These are phyloP conservation scores for Tachina lurida DNA, from an alignment of 2,888 invertebrate genomes.

Conservation along the genomic window DNA sequence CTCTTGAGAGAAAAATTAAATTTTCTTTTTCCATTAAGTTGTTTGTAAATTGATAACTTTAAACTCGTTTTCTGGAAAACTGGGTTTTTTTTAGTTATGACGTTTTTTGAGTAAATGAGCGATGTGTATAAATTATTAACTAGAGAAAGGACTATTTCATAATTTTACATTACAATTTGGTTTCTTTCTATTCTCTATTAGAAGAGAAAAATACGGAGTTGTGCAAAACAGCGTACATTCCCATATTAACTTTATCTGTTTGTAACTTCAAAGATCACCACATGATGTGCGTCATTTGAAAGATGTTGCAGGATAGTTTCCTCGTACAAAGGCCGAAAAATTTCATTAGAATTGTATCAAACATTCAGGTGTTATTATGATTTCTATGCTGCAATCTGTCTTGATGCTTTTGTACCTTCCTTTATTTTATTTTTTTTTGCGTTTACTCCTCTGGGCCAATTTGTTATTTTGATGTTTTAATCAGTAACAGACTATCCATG, in stretches of 20 bases:
- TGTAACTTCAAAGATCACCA: slow-evolving; percentile 41
- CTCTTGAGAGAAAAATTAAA: too few species aligned
- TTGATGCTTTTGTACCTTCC: slow-evolving; percentile 2
- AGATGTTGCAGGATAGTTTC: slow-evolving; percentile 10
- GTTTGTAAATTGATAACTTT: too few species aligned
- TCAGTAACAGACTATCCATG: slow-evolving; percentile 22
- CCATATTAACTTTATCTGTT: slow-evolving; percentile 30
- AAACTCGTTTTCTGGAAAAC: too few species aligned
- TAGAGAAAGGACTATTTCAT: slow-evolving; percentile 16
- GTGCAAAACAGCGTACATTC: slow-evolving; percentile 55
- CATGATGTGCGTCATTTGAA: slow-evolving; percentile 57
- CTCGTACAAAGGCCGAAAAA: slow-evolving; percentile 34
- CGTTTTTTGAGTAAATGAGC: too few species aligned
- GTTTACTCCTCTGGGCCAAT: slow-evolving; percentile 34
- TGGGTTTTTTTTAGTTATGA: too few species aligned
- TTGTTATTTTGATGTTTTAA: slow-evolving; percentile 46
- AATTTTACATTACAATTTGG: neutral
- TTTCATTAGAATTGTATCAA: slow-evolving; percentile 53
- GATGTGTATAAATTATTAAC: too few species aligned
- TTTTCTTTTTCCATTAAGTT: too few species aligned
- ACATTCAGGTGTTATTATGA: slow-evolving; percentile 67
- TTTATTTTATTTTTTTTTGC: neutral
- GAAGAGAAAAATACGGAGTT: slow-evolving; percentile 22
- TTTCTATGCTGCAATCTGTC: slow-evolving; percentile 47
- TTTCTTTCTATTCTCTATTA: slow-evolving; percentile 21